These are phyloP conservation scores for Branchipolynoe longqiensis DNA, from an alignment of 2,888 invertebrate genomes.

Conservation along the genomic window DNA sequence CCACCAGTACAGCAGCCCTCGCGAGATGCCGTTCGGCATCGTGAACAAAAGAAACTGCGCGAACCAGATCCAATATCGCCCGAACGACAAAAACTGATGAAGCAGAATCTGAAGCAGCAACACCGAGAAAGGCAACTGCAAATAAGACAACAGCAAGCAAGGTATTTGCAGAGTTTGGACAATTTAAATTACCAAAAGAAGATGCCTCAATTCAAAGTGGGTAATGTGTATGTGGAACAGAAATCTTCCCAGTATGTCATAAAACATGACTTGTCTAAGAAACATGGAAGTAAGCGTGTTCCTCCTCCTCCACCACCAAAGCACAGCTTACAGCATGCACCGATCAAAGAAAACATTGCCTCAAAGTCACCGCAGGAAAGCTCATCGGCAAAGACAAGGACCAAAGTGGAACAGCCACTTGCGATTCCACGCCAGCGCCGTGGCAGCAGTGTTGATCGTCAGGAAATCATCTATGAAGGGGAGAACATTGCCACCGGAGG, in stretches of 20 bases:
- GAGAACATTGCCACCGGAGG: constrained; percentile 39
- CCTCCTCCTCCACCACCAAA: constrained; percentile 44
- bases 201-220: constrained; percentile 7
- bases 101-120: constrained; percentile 52
- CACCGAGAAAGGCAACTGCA: constrained; percentile 49
- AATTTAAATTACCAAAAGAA: neutral
- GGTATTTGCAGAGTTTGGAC: neutral
- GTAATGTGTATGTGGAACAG: constrained; percentile 34
- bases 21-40: neutral
- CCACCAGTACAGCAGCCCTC: neutral
- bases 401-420: neutral
- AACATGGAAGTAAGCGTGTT: neutral
- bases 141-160: constrained; percentile 26
- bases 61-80: neutral
- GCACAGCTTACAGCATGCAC: neutral
- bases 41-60: neutral
- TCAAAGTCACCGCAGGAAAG: neutral
- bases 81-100: constrained; percentile 22
- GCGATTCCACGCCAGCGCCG: neutral
- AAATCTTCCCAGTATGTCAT: constrained; percentile 47
- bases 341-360: neutral
- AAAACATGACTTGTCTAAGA: constrained; percentile 38
- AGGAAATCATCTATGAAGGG: constrained; percentile 49
- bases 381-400: neutral
- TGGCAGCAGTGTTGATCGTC: constrained; percentile 29